A percentile compares a stretch with the other conserved stretches of the same genome.
Conservation (phyloP, 1,140 invertebrate genomes). For the Argopecten irradians region DNA sequence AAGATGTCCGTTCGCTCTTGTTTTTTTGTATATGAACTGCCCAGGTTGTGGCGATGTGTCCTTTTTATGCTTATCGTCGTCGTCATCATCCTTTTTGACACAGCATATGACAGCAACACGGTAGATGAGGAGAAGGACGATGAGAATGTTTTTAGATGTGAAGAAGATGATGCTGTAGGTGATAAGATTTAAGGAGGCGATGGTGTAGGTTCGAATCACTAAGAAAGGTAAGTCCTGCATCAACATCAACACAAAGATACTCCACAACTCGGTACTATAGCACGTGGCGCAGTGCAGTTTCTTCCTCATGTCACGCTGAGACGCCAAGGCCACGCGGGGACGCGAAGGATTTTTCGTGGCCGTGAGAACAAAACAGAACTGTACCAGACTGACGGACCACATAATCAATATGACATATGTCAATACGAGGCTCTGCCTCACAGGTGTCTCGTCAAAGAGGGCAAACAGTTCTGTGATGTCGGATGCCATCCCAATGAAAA, state of each 20-base stretch:
- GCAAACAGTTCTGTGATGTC: conserved; percentile 98
- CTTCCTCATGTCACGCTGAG: background rate
- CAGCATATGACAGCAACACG: conserved; percentile 55
- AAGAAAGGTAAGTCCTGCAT: conserved; percentile 88
- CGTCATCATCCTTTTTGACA: conserved; percentile 36
- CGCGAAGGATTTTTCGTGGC: conserved; percentile 60
- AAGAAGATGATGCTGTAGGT: conserved; percentile 95
- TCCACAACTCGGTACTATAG: conserved; percentile 85
- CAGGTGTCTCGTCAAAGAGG: conserved; percentile 82
- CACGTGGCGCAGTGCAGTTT: conserved; percentile 24
- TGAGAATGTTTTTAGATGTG: conserved; percentile 90
- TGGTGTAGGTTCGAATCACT: conserved; percentile 88
- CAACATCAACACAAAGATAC: conserved; percentile 78
- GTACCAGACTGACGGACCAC: conserved; percentile 89
- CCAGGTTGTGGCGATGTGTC: background rate
- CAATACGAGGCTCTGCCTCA: conserved; percentile 57
- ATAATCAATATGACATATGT: conserved; percentile 63
- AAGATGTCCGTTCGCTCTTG: background rate
- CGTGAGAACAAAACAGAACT: conserved; percentile 77
- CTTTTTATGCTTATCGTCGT: background rate
- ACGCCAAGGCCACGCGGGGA: conserved; percentile 34
- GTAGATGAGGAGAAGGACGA: conserved; percentile 82
- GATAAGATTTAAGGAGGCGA: conserved; percentile 88
- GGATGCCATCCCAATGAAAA: conserved; percentile 86
- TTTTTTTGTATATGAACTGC: background rate